These are phyloP conservation scores for Hypomecis punctinalis DNA, from an alignment of 2,888 invertebrate species.

Conservation along the genomic window DNA sequence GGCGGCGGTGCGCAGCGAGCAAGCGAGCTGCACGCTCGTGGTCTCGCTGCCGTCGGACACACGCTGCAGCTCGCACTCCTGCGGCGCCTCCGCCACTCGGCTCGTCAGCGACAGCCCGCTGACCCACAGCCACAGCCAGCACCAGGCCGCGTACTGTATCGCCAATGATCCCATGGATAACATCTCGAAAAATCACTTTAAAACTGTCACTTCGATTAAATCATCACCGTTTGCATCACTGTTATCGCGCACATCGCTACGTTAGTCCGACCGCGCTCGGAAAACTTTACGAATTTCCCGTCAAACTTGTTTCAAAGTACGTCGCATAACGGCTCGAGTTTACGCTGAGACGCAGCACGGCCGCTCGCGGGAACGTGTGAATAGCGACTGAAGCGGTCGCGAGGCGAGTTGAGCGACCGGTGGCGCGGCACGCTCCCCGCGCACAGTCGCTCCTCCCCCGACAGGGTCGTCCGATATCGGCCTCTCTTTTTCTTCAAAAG, in stretches of 20 bases:
- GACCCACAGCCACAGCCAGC: slow-evolving; percentile 71
- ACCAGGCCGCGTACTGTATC: slow-evolving; percentile 72
- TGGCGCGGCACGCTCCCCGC: slow-evolving; percentile 74
- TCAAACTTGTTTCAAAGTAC: slow-evolving; percentile 84
- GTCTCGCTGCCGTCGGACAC: slow-evolving; percentile 83
- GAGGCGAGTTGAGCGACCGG: slow-evolving; percentile 78
- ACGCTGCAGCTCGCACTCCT: slow-evolving; percentile 90
- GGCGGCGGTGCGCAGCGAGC: slow-evolving; percentile 87
- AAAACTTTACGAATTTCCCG: slow-evolving; percentile 83
- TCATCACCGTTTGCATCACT: slow-evolving; percentile 73
- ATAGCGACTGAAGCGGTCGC: slow-evolving; percentile 72
- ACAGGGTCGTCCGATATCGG: slow-evolving; percentile 67
- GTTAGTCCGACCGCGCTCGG: slow-evolving; percentile 74
- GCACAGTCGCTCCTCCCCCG: slow-evolving; percentile 79
- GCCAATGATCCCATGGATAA: slow-evolving; percentile 77
- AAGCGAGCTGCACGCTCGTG: slow-evolving; percentile 86
- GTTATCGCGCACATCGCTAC: slow-evolving; percentile 78
- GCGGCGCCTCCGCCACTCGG: slow-evolving; percentile 87
- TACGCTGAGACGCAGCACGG: slow-evolving; percentile 53
- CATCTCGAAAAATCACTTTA: slow-evolving; percentile 79
- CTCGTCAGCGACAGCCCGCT: slow-evolving; percentile 78
- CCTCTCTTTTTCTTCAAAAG: slow-evolving; percentile 72
- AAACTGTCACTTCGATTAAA: slow-evolving; percentile 80
- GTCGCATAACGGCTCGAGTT: slow-evolving; percentile 79
- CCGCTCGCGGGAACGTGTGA: slow-evolving; percentile 64